A percentile compares a stretch with the other conserved stretches of the same genome.
These are phyloP conservation scores for Dexiosoma caninum DNA, from an alignment of 2,888 invertebrate genomes.

Conservation along the genomic window DNA sequence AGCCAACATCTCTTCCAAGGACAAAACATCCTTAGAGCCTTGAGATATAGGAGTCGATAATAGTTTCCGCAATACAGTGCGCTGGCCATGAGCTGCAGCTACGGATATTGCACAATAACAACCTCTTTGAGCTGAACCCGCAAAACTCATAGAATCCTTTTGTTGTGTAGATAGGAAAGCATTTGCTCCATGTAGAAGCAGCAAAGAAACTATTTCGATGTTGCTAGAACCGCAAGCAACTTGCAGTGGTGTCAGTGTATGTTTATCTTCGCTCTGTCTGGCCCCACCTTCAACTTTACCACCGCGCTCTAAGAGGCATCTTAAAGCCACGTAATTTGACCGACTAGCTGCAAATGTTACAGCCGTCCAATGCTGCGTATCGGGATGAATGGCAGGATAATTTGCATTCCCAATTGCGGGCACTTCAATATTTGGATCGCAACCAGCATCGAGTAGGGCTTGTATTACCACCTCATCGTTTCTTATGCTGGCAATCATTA, in stretches of 20 bases:
- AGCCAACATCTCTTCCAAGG: conserved; percentile 92
- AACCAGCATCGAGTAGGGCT: conserved; percentile 87
- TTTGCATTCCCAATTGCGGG: conserved; percentile 79
- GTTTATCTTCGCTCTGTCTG: conserved; percentile 88
- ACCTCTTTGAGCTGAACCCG: conserved; percentile 90
- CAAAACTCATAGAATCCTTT: conserved; percentile 90
- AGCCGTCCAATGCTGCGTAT: conserved; percentile 91
- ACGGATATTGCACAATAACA: conserved; percentile 93
- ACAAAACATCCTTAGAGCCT: conserved; percentile 86
- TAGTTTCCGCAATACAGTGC: conserved; percentile 86
- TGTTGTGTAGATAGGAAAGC: conserved; percentile 91
- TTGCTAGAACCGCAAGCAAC: conserved; percentile 90
- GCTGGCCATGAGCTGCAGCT: conserved; percentile 92
- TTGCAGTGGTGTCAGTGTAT: conserved; percentile 92
- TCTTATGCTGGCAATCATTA: conserved; percentile 89
- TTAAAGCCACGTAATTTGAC: conserved; percentile 81
- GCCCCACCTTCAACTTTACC: conserved; percentile 93
- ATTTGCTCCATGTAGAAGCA: conserved; percentile 91
- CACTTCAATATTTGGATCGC: conserved; percentile 89
- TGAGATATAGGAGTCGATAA: conserved; percentile 85
- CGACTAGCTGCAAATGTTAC: conserved; percentile 86
- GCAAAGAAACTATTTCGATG: conserved; percentile 86
- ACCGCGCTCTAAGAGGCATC: conserved; percentile 87
- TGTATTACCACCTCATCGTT: conserved; percentile 88
- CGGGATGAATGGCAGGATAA: conserved; percentile 81